Percentiles rank a stretch among this genome's conserved stretches.
Evolutionary conservation across 2,888 invertebrate genomes (phyloP).

Genomic region (Helobdella robusta): DNA sequence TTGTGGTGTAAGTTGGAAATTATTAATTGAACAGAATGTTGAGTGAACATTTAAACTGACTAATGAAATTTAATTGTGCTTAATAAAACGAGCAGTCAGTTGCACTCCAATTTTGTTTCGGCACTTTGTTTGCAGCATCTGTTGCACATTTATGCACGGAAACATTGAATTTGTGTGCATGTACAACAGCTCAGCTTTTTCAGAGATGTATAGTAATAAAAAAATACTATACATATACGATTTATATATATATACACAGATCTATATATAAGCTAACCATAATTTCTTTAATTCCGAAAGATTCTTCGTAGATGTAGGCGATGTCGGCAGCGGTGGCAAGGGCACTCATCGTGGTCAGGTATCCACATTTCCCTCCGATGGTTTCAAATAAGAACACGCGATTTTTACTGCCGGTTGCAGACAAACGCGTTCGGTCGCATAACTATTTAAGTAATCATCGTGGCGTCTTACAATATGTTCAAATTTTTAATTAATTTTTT

Average conservation of each 20-base stretch:
- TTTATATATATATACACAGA: too few species aligned
- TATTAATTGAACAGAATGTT: too few species aligned
- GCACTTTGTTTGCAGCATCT: too few species aligned
- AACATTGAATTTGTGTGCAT: conserved; percentile 6
- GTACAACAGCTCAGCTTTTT: too few species aligned
- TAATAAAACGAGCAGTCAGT: too few species aligned
- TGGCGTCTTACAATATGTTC: background rate
- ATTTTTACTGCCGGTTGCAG: conserved; percentile 94
- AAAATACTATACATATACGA: too few species aligned
- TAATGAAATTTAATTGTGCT: too few species aligned
- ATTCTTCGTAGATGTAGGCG: conserved; percentile 87
- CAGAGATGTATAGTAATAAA: too few species aligned
- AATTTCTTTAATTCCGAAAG: conserved; percentile 81
- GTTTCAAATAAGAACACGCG: conserved; percentile 87
- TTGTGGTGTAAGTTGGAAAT: too few species aligned
- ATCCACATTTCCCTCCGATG: conserved; percentile 98
- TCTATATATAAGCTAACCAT: conserved; percentile 47
- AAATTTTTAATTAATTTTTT: background rate
- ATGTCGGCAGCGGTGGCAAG: conserved; percentile 96
- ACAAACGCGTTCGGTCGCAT: conserved; percentile 70
- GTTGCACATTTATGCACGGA: conserved; percentile 13
- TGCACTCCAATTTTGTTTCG: too few species aligned
- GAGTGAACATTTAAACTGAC: too few species aligned
- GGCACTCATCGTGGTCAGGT: conserved; percentile 88
- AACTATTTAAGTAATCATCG: too few species aligned